phyloP scores from a whole-genome alignment of 2,888 invertebrate species.

The Drosophila neutralis region DNA sequence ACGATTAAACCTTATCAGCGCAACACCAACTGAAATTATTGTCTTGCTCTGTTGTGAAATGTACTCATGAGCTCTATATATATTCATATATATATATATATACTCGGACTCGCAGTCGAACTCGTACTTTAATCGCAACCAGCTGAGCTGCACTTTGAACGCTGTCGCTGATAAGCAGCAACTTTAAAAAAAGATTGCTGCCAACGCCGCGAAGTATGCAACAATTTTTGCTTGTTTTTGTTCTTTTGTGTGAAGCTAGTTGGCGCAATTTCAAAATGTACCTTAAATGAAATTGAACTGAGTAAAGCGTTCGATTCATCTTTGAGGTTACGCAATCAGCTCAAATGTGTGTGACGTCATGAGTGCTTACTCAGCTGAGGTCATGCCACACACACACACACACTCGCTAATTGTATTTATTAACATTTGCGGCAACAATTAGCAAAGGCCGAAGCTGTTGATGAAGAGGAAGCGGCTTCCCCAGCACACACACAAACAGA shows the following conservation, averaged over 20 bases:
- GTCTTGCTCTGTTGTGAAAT: slow-evolving; percentile 33
- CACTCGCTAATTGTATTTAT: slow-evolving; percentile 65
- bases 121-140: slow-evolving; percentile 39
- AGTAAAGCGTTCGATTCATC: background rate
- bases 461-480: slow-evolving; percentile 46
- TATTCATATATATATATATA: background rate
- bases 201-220: slow-evolving; percentile 50
- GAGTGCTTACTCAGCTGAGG: slow-evolving; percentile 21
- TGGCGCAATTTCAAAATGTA: background rate
- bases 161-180: slow-evolving; percentile 32
- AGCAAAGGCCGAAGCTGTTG: slow-evolving; percentile 35
- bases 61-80: slow-evolving; percentile 13
- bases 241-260: background rate
- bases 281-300: background rate
- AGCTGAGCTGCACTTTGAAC: slow-evolving; percentile 56
- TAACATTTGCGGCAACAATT: slow-evolving; percentile 70
- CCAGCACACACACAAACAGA: slow-evolving; percentile 34
- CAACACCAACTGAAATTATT: slow-evolving; percentile 29
- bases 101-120: slow-evolving; percentile 3
- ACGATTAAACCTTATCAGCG: slow-evolving; percentile 48
- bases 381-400: slow-evolving; percentile 13
- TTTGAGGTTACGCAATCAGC: background rate
- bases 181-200: slow-evolving; percentile 12
- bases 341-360: background rate
- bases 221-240: background rate